Conservation (phyloP, 2,888 invertebrate genomes). For the Caenorhabditis sp. region DNA sequence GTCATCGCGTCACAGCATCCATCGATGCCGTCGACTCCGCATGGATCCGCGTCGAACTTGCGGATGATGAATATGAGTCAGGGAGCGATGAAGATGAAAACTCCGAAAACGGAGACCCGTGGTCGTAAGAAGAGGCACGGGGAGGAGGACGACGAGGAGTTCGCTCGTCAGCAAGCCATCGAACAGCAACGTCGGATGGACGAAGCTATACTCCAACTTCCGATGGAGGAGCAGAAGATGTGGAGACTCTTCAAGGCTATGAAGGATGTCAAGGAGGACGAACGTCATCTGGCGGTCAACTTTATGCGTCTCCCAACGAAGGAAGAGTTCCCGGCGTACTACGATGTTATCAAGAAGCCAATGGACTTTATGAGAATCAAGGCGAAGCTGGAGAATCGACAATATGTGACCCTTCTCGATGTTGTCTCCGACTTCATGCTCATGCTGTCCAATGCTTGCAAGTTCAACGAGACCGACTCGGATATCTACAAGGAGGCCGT, state of each 20-base stretch:
- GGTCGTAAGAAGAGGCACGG: conserved; percentile 38
- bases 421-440: conserved; percentile 85
- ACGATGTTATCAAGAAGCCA: conserved; percentile 96
- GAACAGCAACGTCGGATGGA: conserved; percentile 39
- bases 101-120: conserved; percentile 24
- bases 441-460: conserved; percentile 98
- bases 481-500: conserved; percentile 94
- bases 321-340: conserved; percentile 92
- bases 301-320: conserved; percentile 96
- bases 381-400: conserved; percentile 62
- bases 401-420: conserved; percentile 68
- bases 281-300: conserved; percentile 93
- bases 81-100: neutral
- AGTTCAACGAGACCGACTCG: conserved; percentile 97
- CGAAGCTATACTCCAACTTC: conserved; percentile 49
- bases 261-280: conserved; percentile 92
- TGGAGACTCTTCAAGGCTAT: conserved; percentile 90
- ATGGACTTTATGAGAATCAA: conserved; percentile 97
- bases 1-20: neutral
- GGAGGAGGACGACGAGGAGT: conserved; percentile 26
- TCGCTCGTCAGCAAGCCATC: neutral
- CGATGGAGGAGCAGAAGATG: conserved; percentile 86
- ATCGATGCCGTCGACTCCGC: conserved; percentile 26
- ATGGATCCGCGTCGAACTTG: conserved; percentile 29
- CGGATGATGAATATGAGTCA: conserved; percentile 6